These are phyloP conservation scores for Pomatorhinus ruficollis DNA, from an alignment of 2,113 vertebrate genomes.

Conservation along the genomic window DNA sequence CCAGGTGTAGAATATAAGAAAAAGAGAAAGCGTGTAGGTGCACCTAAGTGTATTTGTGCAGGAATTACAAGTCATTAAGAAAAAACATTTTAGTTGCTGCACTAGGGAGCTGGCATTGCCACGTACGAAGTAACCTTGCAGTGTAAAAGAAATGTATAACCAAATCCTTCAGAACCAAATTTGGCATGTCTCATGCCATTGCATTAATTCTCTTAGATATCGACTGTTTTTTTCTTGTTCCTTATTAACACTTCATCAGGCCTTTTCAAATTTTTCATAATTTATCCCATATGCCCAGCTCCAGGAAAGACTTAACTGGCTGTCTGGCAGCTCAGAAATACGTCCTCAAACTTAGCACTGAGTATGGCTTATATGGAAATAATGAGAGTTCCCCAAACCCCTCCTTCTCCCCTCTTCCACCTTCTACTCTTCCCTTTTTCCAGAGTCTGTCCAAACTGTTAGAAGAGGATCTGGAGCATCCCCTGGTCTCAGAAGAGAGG, in stretches of 20 bases:
- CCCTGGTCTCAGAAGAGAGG: background rate
- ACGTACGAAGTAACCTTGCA: background rate
- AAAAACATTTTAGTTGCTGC: background rate
- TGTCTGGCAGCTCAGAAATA: background rate
- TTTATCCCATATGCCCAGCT: background rate
- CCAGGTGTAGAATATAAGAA: background rate
- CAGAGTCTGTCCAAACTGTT: conserved; percentile 48
- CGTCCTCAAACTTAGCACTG: background rate
- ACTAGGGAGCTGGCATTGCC: background rate
- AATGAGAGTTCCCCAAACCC: background rate
- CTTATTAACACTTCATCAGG: background rate
- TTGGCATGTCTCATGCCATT: background rate
- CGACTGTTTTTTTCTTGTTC: background rate
- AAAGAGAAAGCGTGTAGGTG: background rate
- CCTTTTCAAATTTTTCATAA: background rate
- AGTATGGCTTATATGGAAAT: background rate
- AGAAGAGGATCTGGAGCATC: conserved; percentile 45
- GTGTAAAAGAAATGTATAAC: background rate
- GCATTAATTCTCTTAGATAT: background rate
- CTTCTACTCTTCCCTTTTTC: background rate
- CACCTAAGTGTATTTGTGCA: background rate
- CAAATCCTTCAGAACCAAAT: background rate
- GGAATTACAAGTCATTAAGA: background rate
- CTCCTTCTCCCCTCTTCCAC: background rate
- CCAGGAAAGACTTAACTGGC: background rate